Conservation (phyloP, 30 jellyfish, hydroid and myxozoan genomes). For the Aurelia coerulea region DNA sequence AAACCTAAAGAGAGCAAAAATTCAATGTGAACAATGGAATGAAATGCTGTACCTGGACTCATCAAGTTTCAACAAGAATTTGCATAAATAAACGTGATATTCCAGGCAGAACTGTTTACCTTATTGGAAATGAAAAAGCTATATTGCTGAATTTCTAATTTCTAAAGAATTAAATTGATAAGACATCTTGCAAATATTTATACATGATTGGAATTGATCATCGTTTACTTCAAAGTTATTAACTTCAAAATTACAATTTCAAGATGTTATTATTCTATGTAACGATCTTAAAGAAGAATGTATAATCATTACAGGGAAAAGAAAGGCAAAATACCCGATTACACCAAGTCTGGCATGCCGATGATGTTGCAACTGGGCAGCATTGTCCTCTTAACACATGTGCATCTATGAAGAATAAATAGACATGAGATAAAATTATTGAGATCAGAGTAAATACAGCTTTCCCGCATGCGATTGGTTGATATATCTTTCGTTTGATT, state of each 20-base stretch:
- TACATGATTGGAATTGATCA: too few species aligned
- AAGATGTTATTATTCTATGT: too few species aligned
- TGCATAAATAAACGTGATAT: neutral
- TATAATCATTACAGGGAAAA: neutral
- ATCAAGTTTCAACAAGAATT: neutral
- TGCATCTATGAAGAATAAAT: neutral
- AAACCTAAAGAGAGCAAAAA: constrained; percentile 36
- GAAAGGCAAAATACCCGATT: constrained; percentile 18
- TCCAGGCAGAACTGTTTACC: too few species aligned
- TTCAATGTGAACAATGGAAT: neutral
- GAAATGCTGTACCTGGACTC: neutral
- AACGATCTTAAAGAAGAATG: neutral
- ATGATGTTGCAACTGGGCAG: constrained; percentile 39
- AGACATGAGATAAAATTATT: neutral
- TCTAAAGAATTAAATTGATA: too few species aligned
- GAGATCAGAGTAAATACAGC: neutral
- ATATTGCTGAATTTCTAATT: too few species aligned
- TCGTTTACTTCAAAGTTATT: too few species aligned
- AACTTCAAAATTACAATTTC: too few species aligned
- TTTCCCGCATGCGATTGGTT: neutral
- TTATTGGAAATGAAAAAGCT: too few species aligned
- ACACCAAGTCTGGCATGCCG: constrained; percentile 48
- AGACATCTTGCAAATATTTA: too few species aligned
- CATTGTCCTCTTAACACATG: constrained; percentile 34
- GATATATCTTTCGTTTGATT: too few species aligned